Conservation (phyloP, 2,888 invertebrate species). For the Drosophila falleni region DNA sequence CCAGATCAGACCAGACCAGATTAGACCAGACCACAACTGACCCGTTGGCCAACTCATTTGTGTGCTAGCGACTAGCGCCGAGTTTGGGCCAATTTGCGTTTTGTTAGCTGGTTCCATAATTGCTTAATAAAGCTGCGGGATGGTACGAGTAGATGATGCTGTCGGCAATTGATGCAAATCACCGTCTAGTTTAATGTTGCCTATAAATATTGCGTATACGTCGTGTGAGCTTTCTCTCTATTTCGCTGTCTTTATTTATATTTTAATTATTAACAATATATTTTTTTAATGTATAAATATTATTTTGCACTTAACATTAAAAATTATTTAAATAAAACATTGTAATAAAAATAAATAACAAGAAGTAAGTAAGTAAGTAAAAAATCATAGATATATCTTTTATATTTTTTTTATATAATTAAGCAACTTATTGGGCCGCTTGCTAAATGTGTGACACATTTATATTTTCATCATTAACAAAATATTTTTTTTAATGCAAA, state of each 20-base stretch:
- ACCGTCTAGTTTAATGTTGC: conserved; percentile 31
- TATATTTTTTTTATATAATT: conserved; percentile 41
- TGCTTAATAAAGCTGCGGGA: conserved; percentile 71
- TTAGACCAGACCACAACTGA: conserved; percentile 26
- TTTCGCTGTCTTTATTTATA: not conserved
- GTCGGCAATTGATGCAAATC: conserved; percentile 32
- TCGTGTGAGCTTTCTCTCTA: not conserved
- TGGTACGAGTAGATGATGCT: conserved; percentile 41
- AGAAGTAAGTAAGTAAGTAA: not conserved
- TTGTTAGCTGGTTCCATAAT: conserved; percentile 55
- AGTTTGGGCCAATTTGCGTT: conserved; percentile 64
- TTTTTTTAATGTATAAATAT: not conserved
- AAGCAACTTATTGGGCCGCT: conserved; percentile 21
- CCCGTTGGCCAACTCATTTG: conserved; percentile 40
- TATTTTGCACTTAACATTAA: too few relatives aligned
- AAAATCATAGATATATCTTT: not conserved
- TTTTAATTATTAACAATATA: conserved; percentile 7
- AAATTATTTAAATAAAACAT: not conserved
- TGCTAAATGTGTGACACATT: conserved; percentile 42
- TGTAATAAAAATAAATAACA: not conserved
- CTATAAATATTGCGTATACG: conserved; percentile 41
- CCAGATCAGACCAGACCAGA: conserved; percentile 5
- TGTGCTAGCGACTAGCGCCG: conserved; percentile 43
- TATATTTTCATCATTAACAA: conserved; percentile 14
- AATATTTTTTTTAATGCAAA: not conserved